A percentile compares a stretch with the other conserved stretches of the same genome.
Evolutionary conservation across 1,140 invertebrate genomes (phyloP).

Genomic region (Cotesia vestalis): DNA sequence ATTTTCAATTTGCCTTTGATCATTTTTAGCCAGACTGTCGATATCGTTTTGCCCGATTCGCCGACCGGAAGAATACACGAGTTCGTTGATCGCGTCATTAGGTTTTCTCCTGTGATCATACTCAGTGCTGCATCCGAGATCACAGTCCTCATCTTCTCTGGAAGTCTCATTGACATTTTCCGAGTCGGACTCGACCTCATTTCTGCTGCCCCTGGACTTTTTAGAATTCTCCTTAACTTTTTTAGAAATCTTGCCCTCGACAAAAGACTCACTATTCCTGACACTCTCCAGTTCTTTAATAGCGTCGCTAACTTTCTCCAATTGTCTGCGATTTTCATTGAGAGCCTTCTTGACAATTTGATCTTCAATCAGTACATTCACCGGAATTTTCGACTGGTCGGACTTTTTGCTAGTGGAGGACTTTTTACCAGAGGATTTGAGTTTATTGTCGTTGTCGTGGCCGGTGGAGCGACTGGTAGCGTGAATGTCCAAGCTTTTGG

Average conservation of each 20-base stretch:
- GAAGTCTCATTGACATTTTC: slow-evolving; percentile 48
- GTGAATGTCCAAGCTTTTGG: slow-evolving; percentile 52
- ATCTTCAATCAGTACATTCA: slow-evolving; percentile 61
- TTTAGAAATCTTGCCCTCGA: slow-evolving; percentile 17
- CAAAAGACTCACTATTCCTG: slow-evolving; percentile 51
- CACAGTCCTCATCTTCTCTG: slow-evolving; percentile 46
- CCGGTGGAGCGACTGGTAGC: slow-evolving; percentile 19
- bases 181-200: slow-evolving; percentile 45
- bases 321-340: slow-evolving; percentile 61
- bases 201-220: neutral
- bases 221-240: slow-evolving; percentile 23
- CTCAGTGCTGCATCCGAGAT: slow-evolving; percentile 43
- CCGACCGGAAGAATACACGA: slow-evolving; percentile 54
- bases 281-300: slow-evolving; percentile 63
- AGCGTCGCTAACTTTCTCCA: slow-evolving; percentile 62
- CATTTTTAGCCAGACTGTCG: slow-evolving; percentile 55
- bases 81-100: slow-evolving; percentile 48
- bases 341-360: slow-evolving; percentile 63
- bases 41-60: slow-evolving; percentile 47
- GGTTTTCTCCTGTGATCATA: slow-evolving; percentile 41
- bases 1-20: slow-evolving; percentile 64
- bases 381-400: slow-evolving; percentile 57
- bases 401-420: slow-evolving; percentile 13
- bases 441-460: slow-evolving; percentile 14
- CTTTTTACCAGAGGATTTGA: neutral